phyloP scores from a whole-genome alignment of 2,888 invertebrate species.

The Ochropleura leucogaster region DNA sequence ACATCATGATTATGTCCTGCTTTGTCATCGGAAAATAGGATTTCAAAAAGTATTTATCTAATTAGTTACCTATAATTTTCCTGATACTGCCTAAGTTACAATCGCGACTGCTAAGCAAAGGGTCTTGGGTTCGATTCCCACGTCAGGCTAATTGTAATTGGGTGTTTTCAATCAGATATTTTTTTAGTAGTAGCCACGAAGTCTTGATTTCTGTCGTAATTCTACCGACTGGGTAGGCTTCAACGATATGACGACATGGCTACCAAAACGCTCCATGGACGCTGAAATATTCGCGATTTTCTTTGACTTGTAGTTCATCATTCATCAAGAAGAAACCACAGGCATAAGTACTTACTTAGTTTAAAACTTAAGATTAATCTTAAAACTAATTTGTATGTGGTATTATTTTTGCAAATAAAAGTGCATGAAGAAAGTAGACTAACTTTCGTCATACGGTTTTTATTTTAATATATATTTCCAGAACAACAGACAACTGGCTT shows the following conservation, averaged over 20 bases:
- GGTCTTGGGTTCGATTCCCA: no score
- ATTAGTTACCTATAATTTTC: no score
- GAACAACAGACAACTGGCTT: not conserved
- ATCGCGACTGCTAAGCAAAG: no score
- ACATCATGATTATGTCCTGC: not conserved
- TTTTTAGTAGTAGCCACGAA: no score
- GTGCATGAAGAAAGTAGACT: no score
- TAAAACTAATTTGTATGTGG: no score
- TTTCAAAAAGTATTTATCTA: no score
- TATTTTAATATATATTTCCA: not conserved
- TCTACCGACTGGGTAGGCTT: no score
- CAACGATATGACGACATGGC: not conserved
- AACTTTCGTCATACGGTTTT: not conserved
- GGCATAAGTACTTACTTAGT: no score
- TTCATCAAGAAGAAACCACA: not conserved
- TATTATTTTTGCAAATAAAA: not conserved
- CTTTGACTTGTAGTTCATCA: not conserved
- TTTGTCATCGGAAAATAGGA: not conserved
- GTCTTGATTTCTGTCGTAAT: not conserved
- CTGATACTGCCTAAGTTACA: no score
- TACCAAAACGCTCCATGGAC: not conserved
- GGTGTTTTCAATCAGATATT: no score
- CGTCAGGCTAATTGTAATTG: no score
- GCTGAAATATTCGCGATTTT: not conserved
- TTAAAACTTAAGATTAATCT: not conserved